phyloP scores from a whole-genome alignment of 2,888 invertebrate genomes.

The Abrostola triplasia region DNA sequence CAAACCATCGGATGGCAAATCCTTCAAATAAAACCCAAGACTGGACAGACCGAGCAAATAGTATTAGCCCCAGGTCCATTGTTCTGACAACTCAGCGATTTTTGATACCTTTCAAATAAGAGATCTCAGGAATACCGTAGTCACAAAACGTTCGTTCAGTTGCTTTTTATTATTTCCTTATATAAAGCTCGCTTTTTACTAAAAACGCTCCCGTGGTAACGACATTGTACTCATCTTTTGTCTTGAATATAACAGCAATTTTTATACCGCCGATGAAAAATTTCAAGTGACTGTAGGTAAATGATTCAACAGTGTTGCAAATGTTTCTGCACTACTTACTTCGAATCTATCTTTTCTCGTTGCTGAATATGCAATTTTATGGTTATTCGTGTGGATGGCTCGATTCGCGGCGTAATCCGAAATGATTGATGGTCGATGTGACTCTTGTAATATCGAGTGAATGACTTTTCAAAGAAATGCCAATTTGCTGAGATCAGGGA shows the following conservation, averaged over 20 bases:
- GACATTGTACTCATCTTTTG: conserved; percentile 66
- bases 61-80: conserved; percentile 63
- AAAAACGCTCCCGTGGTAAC: conserved; percentile 60
- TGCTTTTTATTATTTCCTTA: conserved; percentile 64
- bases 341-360: conserved; percentile 70
- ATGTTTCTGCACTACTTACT: conserved; percentile 75
- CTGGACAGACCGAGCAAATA: conserved; percentile 61
- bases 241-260: conserved; percentile 67
- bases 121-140: conserved; percentile 65
- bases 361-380: conserved; percentile 80
- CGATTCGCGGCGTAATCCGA: conserved; percentile 77
- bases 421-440: conserved; percentile 75
- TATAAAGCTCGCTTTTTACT: conserved; percentile 61
- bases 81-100: conserved; percentile 71
- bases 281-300: conserved; percentile 62
- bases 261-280: conserved; percentile 64
- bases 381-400: conserved; percentile 74
- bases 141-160: conserved; percentile 60
- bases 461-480: conserved; percentile 69
- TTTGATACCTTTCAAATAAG: conserved; percentile 73
- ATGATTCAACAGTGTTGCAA: conserved; percentile 72
- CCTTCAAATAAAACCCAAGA: conserved; percentile 62
- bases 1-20: conserved; percentile 64
- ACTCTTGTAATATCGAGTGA: conserved; percentile 70
- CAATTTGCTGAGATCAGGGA: conserved; percentile 63